Evolutionary conservation across 2,888 invertebrate species (phyloP).

Genomic region (Nomada ruficornis): DNA sequence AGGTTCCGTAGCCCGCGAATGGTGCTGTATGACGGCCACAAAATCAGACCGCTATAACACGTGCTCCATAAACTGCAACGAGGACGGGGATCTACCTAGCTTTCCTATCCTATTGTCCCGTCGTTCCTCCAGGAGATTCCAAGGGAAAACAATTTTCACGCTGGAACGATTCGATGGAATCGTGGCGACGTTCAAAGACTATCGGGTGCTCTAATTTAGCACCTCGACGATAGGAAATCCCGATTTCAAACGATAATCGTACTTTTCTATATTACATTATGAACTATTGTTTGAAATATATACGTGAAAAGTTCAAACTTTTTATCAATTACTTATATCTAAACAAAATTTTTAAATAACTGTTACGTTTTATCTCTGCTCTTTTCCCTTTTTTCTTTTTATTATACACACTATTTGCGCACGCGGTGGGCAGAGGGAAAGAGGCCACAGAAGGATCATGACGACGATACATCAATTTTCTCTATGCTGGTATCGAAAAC

Average conservation of each 20-base stretch:
- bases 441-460: not conserved
- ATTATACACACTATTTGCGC: no score
- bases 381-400: no score
- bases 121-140: not conserved
- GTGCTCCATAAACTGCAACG: slow-evolving; percentile 8
- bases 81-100: slow-evolving; percentile 3
- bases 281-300: no score
- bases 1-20: not conserved
- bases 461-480: not conserved
- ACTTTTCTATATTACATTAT: no score
- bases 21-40: not conserved
- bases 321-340: no score
- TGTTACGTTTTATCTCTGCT: no score
- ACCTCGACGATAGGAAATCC: not conserved
- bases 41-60: slow-evolving; percentile 23
- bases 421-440: not conserved
- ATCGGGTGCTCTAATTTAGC: not conserved
- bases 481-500: not conserved
- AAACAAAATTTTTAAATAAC: no score
- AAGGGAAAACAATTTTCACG: slow-evolving; percentile 8
- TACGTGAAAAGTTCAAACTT: no score
- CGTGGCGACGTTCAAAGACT: slow-evolving; percentile 11
- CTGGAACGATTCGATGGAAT: not conserved
- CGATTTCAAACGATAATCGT: slow-evolving; percentile 14
- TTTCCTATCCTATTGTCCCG: not conserved